Evolutionary conservation across 2,888 invertebrate species (phyloP).

Genomic region (Palloptera scutellata): DNA sequence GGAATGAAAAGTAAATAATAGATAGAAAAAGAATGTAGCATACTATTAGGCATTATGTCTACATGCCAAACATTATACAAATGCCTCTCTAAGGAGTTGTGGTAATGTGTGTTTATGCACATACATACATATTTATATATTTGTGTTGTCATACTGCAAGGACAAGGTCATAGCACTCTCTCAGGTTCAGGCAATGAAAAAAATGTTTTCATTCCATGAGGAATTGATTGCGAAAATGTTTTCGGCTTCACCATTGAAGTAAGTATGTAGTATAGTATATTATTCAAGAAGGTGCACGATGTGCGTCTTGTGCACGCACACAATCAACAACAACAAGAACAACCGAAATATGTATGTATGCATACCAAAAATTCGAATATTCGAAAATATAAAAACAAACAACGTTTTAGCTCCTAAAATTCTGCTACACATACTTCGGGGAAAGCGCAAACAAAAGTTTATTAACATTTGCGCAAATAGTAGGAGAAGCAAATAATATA

Average conservation of each 20-base stretch:
- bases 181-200: background rate
- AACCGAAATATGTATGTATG: too few relatives aligned
- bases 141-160: constrained; percentile 33
- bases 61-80: constrained; percentile 52
- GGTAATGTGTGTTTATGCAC: constrained; percentile 12
- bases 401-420: too few relatives aligned
- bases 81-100: constrained; percentile 50
- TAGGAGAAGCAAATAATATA: constrained; percentile 25
- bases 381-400: too few relatives aligned
- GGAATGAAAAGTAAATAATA: constrained; percentile 49
- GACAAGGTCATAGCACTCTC: constrained; percentile 56
- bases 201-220: too few relatives aligned
- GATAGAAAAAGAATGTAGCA: constrained; percentile 1
- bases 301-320: too few relatives aligned
- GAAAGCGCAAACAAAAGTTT: constrained; percentile 15
- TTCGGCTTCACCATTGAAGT: too few relatives aligned
- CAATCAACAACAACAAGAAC: too few relatives aligned
- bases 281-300: too few relatives aligned
- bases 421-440: too few relatives aligned
- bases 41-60: constrained; percentile 37
- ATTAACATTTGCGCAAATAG: constrained; percentile 20
- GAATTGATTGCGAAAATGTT: too few relatives aligned
- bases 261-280: too few relatives aligned
- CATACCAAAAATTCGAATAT: too few relatives aligned
- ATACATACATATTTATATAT: background rate